Percentiles rank a stretch among this genome's conserved stretches.
Evolutionary conservation across 2,113 vertebrate genomes (phyloP).

Genomic region (Spermophilus dauricus): DNA sequence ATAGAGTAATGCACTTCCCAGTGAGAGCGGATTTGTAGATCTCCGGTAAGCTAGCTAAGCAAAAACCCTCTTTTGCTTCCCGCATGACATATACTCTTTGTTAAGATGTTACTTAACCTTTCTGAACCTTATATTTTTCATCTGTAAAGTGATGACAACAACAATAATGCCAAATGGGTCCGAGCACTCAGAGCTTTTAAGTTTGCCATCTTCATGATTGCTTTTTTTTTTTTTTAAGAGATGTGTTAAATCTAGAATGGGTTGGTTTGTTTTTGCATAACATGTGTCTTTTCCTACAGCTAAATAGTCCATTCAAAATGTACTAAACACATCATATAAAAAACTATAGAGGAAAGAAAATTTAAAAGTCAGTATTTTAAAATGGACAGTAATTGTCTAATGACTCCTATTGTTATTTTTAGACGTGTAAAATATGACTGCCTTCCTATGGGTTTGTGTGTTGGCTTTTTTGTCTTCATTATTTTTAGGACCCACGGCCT

Average conservation of each 20-base stretch:
- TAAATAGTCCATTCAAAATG: not conserved
- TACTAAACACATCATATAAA: not conserved
- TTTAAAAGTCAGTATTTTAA: not conserved
- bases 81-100: not conserved
- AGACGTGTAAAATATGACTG: not conserved
- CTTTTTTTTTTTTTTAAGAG: constrained; percentile 10
- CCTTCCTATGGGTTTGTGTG: not conserved
- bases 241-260: not conserved
- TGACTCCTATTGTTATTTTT: not conserved
- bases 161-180: not conserved
- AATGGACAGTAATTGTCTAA: not conserved
- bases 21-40: not conserved
- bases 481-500: not conserved
- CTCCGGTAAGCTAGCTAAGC: not conserved
- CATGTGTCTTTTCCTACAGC: not conserved
- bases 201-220: not conserved
- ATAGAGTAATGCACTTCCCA: not conserved
- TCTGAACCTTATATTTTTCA: constrained; percentile 5
- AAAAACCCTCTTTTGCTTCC: not conserved
- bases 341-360: not conserved
- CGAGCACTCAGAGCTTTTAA: not conserved
- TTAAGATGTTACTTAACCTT: not conserved
- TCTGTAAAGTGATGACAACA: not conserved
- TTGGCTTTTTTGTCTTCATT: not conserved
- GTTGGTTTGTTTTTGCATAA: not conserved